Percentiles rank a stretch among this genome's conserved stretches.
Evolutionary conservation across 1,140 invertebrate genomes (phyloP).

Genomic region (Pantala flavescens): DNA sequence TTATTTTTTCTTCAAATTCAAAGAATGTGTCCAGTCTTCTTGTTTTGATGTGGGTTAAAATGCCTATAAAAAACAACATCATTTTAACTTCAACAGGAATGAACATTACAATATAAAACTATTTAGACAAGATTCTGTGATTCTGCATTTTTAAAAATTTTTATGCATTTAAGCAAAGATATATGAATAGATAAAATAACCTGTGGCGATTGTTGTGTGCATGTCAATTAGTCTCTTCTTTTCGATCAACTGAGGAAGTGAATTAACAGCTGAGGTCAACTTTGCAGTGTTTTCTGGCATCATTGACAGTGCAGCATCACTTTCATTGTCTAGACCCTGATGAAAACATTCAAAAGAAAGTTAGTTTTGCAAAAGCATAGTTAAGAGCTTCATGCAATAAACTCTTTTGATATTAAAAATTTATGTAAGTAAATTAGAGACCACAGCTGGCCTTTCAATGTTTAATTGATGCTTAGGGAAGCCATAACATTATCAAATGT

Average conservation of each 20-base stretch:
- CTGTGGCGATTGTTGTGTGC: conserved; percentile 95
- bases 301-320: conserved; percentile 63
- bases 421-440: no score
- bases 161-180: no score
- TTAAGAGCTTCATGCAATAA: no score
- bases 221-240: conserved; percentile 96
- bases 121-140: no score
- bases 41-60: conserved; percentile 84
- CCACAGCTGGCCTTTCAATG: no score
- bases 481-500: no score
- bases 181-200: conserved; percentile 31
- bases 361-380: not conserved
- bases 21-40: conserved; percentile 91
- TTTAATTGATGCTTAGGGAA: no score
- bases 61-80: conserved; percentile 39
- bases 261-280: conserved; percentile 88
- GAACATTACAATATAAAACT: no score
- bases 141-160: no score
- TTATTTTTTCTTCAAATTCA: conserved; percentile 95
- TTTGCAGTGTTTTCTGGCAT: conserved; percentile 89
- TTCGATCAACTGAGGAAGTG: conserved; percentile 90
- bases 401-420: no score
- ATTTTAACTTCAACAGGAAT: not conserved
- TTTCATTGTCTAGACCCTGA: conserved; percentile 63
- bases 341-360: not conserved